Conservation (phyloP, 2,888 invertebrate genomes). For the Athalia cordata region DNA sequence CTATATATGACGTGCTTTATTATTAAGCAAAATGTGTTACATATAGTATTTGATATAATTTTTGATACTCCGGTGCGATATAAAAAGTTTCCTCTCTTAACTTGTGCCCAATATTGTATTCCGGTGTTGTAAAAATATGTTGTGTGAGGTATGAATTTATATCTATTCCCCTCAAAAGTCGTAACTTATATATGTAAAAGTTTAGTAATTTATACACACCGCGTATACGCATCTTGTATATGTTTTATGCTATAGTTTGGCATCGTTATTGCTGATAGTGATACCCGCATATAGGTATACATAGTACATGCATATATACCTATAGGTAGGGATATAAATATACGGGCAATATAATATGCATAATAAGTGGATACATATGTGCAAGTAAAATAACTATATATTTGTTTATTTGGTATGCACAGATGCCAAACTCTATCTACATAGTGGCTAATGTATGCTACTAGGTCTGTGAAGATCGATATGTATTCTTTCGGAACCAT, state of each 20-base stretch:
- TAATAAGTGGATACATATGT: neutral
- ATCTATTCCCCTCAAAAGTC: neutral
- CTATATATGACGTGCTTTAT: no score
- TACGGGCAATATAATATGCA: no score
- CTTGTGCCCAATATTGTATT: neutral
- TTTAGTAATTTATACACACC: slow-evolving; percentile 27
- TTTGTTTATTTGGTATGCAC: slow-evolving; percentile 28
- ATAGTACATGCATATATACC: neutral
- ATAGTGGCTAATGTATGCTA: neutral
- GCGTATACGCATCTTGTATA: neutral
- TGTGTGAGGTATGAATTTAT: neutral
- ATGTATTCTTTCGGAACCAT: neutral
- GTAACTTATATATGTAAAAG: neutral
- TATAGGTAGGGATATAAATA: neutral
- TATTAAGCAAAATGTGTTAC: no score
- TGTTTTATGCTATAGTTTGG: slow-evolving; percentile 27
- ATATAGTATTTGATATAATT: no score
- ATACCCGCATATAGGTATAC: slow-evolving; percentile 1
- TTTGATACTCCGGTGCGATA: no score
- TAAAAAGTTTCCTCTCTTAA: no score
- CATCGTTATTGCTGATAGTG: slow-evolving; percentile 13
- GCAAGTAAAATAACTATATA: neutral
- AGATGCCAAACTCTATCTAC: slow-evolving; percentile 20
- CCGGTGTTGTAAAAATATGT: neutral
- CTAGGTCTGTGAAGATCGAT: neutral